These are phyloP conservation scores for Emys orbicularis DNA, from an alignment of 2,797 vertebrate species.

Conservation along the genomic window DNA sequence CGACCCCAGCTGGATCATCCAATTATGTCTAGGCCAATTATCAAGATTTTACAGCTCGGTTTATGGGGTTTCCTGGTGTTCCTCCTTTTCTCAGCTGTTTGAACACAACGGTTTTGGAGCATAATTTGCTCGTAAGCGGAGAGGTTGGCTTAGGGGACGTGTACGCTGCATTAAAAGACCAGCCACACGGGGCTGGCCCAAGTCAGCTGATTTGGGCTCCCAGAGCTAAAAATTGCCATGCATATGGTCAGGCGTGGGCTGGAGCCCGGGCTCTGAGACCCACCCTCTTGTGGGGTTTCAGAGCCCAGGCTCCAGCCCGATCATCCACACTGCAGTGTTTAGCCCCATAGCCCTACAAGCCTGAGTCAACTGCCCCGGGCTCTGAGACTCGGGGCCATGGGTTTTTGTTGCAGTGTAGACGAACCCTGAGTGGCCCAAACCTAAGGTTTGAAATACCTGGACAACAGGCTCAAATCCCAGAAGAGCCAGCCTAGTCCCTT, in stretches of 20 bases:
- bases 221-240: neutral
- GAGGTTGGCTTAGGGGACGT: neutral
- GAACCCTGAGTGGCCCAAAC: too few relatives aligned
- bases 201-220: neutral
- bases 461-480: too few relatives aligned
- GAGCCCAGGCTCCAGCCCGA: neutral
- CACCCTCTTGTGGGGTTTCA: neutral
- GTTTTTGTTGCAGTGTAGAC: too few relatives aligned
- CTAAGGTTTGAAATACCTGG: too few relatives aligned
- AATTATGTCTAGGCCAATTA: neutral
- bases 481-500: too few relatives aligned
- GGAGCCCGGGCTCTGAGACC: too few relatives aligned
- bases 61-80: neutral
- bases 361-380: too few relatives aligned
- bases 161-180: neutral
- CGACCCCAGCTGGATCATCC: neutral
- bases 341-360: neutral
- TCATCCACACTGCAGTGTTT: neutral
- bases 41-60: neutral
- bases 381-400: too few relatives aligned
- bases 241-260: neutral
- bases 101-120: neutral
- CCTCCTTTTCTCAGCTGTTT: neutral
- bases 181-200: rapidly evolving
- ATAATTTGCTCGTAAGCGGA: neutral